Evolutionary conservation across 2,888 invertebrate genomes (phyloP).

Genomic region (Ligdia adustata): DNA sequence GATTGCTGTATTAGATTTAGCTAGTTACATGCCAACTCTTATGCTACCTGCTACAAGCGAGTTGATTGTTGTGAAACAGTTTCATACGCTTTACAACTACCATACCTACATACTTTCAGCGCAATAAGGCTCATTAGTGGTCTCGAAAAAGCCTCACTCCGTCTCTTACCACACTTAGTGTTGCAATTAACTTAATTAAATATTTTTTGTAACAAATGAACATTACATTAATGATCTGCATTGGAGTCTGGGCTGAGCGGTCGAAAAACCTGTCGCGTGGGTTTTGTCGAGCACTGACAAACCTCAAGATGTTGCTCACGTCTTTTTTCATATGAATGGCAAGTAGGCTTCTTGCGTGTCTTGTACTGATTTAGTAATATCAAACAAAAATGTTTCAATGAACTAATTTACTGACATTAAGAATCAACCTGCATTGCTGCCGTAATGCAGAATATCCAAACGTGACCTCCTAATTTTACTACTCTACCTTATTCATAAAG

Average conservation of each 20-base stretch:
- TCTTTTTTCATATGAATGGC: too few relatives aligned
- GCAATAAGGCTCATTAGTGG: conserved; percentile 10
- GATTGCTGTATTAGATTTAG: too few relatives aligned
- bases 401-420: too few relatives aligned
- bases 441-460: too few relatives aligned
- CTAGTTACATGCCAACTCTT: too few relatives aligned
- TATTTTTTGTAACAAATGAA: conserved; percentile 12
- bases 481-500: too few relatives aligned
- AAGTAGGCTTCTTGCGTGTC: too few relatives aligned
- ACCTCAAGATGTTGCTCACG: background rate
- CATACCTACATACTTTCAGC: conserved; percentile 4
- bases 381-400: too few relatives aligned
- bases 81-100: conserved; percentile 1
- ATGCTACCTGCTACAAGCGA: too few relatives aligned
- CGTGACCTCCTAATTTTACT: too few relatives aligned
- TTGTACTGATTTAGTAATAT: too few relatives aligned
- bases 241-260: background rate
- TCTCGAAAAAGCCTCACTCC: conserved; percentile 3
- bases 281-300: conserved; percentile 4
- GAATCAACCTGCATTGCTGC: too few relatives aligned
- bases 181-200: conserved; percentile 17
- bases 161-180: conserved; percentile 11
- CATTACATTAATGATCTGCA: background rate
- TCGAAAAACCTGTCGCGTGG: conserved; percentile 8
- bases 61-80: conserved; percentile 2